Evolutionary conservation across 1,140 invertebrate species (phyloP).

Genomic region (Drosophila sucinea): DNA sequence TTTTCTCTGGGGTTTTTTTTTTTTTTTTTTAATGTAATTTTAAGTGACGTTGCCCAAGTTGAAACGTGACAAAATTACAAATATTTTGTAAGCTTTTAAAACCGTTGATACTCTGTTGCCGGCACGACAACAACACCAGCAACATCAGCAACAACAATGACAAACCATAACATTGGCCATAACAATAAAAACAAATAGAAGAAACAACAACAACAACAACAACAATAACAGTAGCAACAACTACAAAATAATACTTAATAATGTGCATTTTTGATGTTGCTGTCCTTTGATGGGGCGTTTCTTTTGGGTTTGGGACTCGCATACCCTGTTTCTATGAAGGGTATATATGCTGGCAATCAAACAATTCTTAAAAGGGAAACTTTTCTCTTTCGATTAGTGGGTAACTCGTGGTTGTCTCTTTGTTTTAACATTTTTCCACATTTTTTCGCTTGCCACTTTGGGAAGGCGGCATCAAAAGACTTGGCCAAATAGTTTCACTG

Average conservation of each 20-base stretch:
- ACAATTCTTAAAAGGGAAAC: no score
- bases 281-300: slow-evolving; percentile 15
- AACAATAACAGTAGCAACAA: slow-evolving; percentile 13
- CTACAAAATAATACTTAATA: slow-evolving; percentile 73
- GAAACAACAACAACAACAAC: slow-evolving; percentile 38
- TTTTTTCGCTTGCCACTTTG: slow-evolving; percentile 24
- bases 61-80: slow-evolving; percentile 80
- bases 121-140: slow-evolving; percentile 52
- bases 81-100: slow-evolving; percentile 77
- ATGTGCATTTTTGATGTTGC: slow-evolving; percentile 74
- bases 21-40: slow-evolving; percentile 64
- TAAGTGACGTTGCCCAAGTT: slow-evolving; percentile 71
- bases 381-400: background rate
- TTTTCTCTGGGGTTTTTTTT: slow-evolving; percentile 16
- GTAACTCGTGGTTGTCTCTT: background rate
- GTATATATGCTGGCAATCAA: no score
- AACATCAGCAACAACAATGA: slow-evolving; percentile 37
- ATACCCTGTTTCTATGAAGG: background rate
- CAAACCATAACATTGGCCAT: slow-evolving; percentile 72
- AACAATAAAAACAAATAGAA: slow-evolving; percentile 78
- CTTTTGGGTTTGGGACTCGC: background rate
- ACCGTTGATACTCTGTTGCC: slow-evolving; percentile 58
- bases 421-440: background rate
- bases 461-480: slow-evolving; percentile 35
- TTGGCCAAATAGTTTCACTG: slow-evolving; percentile 41